A percentile compares a stretch with the other conserved stretches of the same genome.
phyloP scores from a whole-genome alignment of 2,113 vertebrate species.

The Setophaga kirtlandii region DNA sequence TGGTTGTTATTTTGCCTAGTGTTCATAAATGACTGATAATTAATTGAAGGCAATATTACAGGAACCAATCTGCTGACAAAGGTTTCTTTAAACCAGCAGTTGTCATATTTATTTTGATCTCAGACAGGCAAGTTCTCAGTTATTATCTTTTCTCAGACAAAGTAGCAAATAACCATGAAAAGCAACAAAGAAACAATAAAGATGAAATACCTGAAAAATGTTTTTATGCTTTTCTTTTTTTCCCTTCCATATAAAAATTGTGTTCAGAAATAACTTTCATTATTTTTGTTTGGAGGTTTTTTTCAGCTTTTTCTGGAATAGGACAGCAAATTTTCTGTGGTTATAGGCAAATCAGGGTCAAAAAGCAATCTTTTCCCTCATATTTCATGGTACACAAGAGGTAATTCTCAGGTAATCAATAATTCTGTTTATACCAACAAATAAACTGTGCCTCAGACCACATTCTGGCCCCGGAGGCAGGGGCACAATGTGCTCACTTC shows the following conservation, averaged over 20 bases:
- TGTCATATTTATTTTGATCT: neutral
- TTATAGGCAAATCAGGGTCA: neutral
- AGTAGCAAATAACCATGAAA: neutral
- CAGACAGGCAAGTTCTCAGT: neutral
- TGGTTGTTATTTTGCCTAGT: neutral
- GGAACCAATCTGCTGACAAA: neutral
- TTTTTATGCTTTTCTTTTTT: neutral
- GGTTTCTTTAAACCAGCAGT: neutral
- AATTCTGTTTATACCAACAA: neutral
- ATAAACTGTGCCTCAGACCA: neutral
- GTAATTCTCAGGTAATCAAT: neutral
- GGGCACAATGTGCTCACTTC: neutral
- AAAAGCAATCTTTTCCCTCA: neutral
- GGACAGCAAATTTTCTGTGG: neutral
- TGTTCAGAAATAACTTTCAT: neutral
- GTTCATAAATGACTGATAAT: constrained; percentile 42
- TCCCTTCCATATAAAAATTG: neutral
- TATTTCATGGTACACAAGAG: neutral
- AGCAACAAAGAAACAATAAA: neutral
- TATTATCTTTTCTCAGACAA: neutral
- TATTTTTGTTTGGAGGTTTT: neutral
- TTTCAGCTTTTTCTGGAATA: neutral
- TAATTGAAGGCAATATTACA: constrained; percentile 22
- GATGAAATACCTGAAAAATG: neutral
- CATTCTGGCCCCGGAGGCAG: neutral